phyloP scores from a whole-genome alignment of 2,113 vertebrate genomes.

The Amia ocellicauda region DNA sequence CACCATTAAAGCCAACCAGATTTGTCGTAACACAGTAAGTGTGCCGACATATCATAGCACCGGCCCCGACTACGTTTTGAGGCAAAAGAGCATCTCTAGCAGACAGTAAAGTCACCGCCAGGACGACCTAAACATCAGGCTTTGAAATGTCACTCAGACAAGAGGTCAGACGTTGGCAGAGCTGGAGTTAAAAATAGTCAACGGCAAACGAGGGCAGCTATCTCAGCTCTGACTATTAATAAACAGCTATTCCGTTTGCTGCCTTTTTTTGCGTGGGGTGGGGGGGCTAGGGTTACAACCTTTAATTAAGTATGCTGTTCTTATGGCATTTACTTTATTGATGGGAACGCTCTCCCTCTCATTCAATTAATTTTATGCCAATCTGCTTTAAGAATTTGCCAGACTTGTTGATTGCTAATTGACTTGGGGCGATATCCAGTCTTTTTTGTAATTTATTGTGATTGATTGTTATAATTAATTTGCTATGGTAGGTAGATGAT shows the following conservation, averaged over 20 bases:
- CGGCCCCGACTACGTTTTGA: too few species aligned
- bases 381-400: not conserved
- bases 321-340: constrained; percentile 37
- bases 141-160: too few species aligned
- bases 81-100: too few species aligned
- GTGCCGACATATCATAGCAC: too few species aligned
- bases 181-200: not conserved
- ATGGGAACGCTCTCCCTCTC: constrained; percentile 30
- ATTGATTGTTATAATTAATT: constrained; percentile 68
- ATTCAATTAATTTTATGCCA: constrained; percentile 21
- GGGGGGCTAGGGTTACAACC: constrained; percentile 14
- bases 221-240: not conserved
- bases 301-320: constrained; percentile 35
- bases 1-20: too few species aligned
- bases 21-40: too few species aligned
- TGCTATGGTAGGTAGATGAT: constrained; percentile 56
- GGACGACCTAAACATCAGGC: too few species aligned
- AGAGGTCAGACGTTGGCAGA: not conserved
- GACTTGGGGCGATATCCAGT: constrained; percentile 56
- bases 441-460: constrained; percentile 52
- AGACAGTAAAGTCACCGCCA: too few species aligned
- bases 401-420: constrained; percentile 46
- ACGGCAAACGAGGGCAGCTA: too few species aligned
- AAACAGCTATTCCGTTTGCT: not conserved
- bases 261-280: not conserved